Conservation (phyloP, 2,888 invertebrate genomes). For the Nematopogon swammerdamellus region DNA sequence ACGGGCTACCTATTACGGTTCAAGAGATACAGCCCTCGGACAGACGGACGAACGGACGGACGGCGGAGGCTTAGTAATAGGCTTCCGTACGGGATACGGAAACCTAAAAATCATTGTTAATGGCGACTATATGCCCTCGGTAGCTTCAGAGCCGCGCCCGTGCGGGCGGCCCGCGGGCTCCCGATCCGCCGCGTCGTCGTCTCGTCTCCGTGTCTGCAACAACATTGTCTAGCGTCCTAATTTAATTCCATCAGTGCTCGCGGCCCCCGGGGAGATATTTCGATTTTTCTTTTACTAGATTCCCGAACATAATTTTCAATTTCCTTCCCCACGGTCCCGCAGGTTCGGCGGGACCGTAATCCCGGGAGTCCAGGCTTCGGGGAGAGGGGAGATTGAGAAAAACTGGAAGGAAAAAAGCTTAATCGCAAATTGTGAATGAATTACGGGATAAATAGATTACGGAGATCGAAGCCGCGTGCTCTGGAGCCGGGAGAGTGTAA, state of each 20-base stretch:
- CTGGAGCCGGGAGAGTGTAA: too few relatives aligned
- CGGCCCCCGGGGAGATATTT: background rate
- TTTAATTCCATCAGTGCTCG: background rate
- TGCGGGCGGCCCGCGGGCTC: too few relatives aligned
- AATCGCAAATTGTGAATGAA: background rate
- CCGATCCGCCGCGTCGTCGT: too few relatives aligned
- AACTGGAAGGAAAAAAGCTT: background rate
- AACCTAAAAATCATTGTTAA: too few relatives aligned
- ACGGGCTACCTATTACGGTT: too few relatives aligned
- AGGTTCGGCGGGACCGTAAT: background rate
- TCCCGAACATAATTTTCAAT: background rate
- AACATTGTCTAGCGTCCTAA: background rate
- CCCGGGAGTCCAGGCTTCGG: background rate
- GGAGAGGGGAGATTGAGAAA: background rate
- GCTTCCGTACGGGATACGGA: too few relatives aligned
- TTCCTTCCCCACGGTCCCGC: background rate
- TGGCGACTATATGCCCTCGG: too few relatives aligned
- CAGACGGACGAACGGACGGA: too few relatives aligned
- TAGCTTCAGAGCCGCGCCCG: too few relatives aligned
- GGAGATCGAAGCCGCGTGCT: background rate
- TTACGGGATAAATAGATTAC: background rate
- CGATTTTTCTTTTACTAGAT: background rate
- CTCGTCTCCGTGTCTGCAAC: too few relatives aligned
- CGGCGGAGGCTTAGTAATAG: too few relatives aligned
- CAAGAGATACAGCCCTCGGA: too few relatives aligned